These are phyloP conservation scores for Cataglyphis altisquamis DNA, from an alignment of 2,888 invertebrate species.

Conservation along the genomic window DNA sequence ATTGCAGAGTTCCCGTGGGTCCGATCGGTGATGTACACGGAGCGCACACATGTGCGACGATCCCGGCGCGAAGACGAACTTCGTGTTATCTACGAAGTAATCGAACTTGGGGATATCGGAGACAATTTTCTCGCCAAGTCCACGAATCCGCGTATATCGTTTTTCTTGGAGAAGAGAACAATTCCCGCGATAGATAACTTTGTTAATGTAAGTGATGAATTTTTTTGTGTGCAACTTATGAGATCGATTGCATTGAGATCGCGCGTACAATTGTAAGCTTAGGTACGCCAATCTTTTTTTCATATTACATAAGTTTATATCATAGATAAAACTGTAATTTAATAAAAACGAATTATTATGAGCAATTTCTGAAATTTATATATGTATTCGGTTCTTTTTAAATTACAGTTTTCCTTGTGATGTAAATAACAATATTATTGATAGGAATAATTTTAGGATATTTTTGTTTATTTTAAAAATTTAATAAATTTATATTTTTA, in stretches of 20 bases:
- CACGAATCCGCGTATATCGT: neutral
- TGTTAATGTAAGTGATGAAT: constrained; percentile 4
- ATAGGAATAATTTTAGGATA: neutral
- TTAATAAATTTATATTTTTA: neutral
- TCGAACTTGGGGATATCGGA: constrained; percentile 56
- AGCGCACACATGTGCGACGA: constrained; percentile 2
- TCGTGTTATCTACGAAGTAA: constrained; percentile 42
- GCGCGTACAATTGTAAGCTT: neutral
- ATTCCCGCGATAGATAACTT: constrained; percentile 7
- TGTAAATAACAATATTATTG: neutral
- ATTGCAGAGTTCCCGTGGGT: constrained; percentile 45
- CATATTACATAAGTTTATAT: neutral
- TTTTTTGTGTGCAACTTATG: neutral
- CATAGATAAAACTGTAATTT: neutral
- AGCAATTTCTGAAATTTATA: neutral
- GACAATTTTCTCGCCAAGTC: constrained; percentile 62
- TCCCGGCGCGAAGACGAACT: constrained; percentile 24
- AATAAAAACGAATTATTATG: neutral
- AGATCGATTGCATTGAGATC: neutral
- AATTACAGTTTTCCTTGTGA: neutral
- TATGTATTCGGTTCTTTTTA: neutral
- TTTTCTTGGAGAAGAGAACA: neutral
- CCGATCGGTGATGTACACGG: constrained; percentile 28
- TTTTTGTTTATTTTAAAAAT: no score
- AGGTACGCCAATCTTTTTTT: neutral